Evolutionary conservation across 2,113 vertebrate species (phyloP), one percentile per base, ranked within the genome.

Genomic region (Hippocampus zosterae): DNA sequence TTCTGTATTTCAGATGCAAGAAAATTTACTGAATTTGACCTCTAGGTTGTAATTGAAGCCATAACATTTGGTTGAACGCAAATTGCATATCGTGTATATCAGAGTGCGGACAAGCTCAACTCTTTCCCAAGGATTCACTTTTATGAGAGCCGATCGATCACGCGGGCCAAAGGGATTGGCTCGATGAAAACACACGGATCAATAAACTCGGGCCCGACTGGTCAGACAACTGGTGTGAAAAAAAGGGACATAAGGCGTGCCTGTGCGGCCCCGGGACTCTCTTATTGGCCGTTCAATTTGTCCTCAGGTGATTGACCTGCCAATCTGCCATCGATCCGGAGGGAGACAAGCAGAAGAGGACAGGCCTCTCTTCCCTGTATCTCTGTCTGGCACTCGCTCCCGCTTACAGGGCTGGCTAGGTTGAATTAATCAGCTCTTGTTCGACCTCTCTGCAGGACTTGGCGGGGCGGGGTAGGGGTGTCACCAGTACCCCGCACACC

Each of bases 161-260:
- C 61, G 69, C 57, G 25, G 6, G 75, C 77, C 12, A 52, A 80
- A 80, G 52, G 70, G 78, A 86, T 84, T 81, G 23, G 74, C 83
- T 87, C 71, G 66, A 81, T 79, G 81, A 84, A 88, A 91, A 89
- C 88, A 88, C 75, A 82, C 81, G 57, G 79, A 91, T 90, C 88
- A 84, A 89, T 88, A 81, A 67, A 48, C 75, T 77, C 73, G 52
- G 75, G 77, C 74, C 71, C 76, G 12, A 75, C 80, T 70, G 74
- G 77, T 84, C 77, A 65, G 69, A 75, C 66, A 65, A 76, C 67
- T 8, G 68, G 69, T 69, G 68, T 72, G 69, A 79, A 68, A 82
- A 29, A 18, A 25, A 18, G 13, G 16, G 59, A 83, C 71, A 64
- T 48, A 68, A 76, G 81, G 81, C 41, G 33, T 78, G 64, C 33